These are phyloP conservation scores for Desoria tigrina DNA, from an alignment of 2,888 invertebrate genomes.

Conservation along the genomic window DNA sequence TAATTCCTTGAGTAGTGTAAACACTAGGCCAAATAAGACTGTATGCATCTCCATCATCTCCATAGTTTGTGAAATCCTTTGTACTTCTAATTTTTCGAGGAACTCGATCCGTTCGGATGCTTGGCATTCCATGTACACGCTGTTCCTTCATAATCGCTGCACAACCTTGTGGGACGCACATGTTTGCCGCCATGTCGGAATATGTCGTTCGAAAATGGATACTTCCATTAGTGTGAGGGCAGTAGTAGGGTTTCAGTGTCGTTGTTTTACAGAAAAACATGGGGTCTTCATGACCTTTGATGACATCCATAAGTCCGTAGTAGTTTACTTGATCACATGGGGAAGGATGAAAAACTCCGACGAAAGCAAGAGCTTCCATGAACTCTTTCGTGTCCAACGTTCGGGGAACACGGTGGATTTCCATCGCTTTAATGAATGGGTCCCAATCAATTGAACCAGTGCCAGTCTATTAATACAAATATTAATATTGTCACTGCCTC, in stretches of 20 bases:
- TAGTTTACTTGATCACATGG: conserved; percentile 50
- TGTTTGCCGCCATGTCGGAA: conserved; percentile 43
- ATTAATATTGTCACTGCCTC: not conserved
- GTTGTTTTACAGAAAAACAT: conserved; percentile 46
- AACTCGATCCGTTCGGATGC: conserved; percentile 34
- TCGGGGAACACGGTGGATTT: conserved; percentile 30
- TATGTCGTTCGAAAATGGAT: conserved; percentile 51
- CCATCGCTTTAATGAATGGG: conserved; percentile 39
- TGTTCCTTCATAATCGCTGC: conserved; percentile 34
- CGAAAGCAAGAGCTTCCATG: conserved; percentile 42
- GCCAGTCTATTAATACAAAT: conserved; percentile 10
- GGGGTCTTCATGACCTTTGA: conserved; percentile 50
- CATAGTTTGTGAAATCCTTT: conserved; percentile 46
- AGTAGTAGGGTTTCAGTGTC: conserved; percentile 46
- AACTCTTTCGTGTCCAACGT: conserved; percentile 42
- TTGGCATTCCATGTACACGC: conserved; percentile 42
- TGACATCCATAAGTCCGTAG: conserved; percentile 47
- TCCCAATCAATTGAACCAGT: conserved; percentile 48
- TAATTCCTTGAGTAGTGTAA: conserved; percentile 48
- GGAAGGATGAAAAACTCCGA: conserved; percentile 42
- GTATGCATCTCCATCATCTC: conserved; percentile 49
- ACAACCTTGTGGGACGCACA: conserved; percentile 41
- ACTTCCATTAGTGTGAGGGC: conserved; percentile 47
- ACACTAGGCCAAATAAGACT: conserved; percentile 50
- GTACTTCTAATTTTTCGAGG: conserved; percentile 39